Evolutionary conservation across 2,797 vertebrate species (phyloP).

Genomic region (Aratinga solstitialis): DNA sequence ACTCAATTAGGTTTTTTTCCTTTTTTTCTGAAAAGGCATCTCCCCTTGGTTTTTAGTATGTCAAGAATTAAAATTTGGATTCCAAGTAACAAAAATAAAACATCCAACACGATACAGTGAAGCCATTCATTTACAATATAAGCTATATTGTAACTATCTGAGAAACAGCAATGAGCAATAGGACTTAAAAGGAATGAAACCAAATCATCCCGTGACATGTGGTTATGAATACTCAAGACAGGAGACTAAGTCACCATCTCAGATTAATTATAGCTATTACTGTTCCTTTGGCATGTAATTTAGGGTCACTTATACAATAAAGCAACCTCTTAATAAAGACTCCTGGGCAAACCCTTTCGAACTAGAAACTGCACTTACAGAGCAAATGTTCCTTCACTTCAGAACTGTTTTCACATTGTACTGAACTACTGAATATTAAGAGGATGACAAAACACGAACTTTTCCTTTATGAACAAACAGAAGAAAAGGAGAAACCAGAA

Average conservation of each 20-base stretch:
- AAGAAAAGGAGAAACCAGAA: neutral
- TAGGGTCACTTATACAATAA: neutral
- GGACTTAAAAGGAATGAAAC: neutral
- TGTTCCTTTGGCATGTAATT: neutral
- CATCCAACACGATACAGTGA: rapidly evolving
- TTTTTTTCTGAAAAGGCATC: neutral
- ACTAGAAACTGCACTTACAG: neutral
- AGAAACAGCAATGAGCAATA: neutral
- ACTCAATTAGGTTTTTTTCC: neutral
- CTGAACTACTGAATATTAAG: neutral
- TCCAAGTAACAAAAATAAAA: neutral
- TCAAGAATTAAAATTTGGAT: neutral
- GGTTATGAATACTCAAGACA: neutral
- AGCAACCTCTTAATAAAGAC: neutral
- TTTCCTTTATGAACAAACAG: neutral
- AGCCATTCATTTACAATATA: neutral
- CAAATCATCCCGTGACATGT: neutral
- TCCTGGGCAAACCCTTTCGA: neutral
- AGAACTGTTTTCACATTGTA: neutral
- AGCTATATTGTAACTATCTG: neutral
- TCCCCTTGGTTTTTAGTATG: neutral
- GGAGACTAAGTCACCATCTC: neutral
- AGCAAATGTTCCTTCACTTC: neutral
- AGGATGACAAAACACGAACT: neutral
- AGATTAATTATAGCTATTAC: neutral